Evolutionary conservation across 2,888 invertebrate genomes (phyloP).

Genomic region (Ormyrus thymus): DNA sequence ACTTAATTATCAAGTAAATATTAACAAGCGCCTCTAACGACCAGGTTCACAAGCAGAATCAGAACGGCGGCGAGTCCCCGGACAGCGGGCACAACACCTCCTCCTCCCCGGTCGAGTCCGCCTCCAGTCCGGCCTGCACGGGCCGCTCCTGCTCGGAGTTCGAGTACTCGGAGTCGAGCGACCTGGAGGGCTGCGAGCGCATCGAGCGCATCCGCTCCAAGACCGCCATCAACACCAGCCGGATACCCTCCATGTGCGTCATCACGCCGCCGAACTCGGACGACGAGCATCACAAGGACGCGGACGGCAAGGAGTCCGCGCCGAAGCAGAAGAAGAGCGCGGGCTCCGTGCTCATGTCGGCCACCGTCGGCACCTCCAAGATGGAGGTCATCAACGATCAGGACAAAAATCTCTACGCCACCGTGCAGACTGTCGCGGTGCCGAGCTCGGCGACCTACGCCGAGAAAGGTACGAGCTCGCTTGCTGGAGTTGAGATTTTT

Average conservation of each 20-base stretch:
- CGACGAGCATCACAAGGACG: slow-evolving; percentile 80
- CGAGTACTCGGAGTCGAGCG: slow-evolving; percentile 91
- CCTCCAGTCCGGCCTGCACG: slow-evolving; percentile 83
- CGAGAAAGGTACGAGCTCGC: slow-evolving; percentile 39
- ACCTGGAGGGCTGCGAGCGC: slow-evolving; percentile 90
- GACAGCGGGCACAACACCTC: slow-evolving; percentile 89
- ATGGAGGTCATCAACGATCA: slow-evolving; percentile 73
- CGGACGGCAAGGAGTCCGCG: no score
- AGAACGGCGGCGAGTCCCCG: slow-evolving; percentile 84
- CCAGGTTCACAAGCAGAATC: slow-evolving; percentile 73
- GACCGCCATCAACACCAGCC: slow-evolving; percentile 89
- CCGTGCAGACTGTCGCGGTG: slow-evolving; percentile 68
- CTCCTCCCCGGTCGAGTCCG: slow-evolving; percentile 86
- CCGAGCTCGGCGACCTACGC: slow-evolving; percentile 30
- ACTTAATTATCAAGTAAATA: no score
- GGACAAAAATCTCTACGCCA: slow-evolving; percentile 72
- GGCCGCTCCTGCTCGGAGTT: slow-evolving; percentile 85
- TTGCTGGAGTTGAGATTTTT: no score
- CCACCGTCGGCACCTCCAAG: slow-evolving; percentile 72
- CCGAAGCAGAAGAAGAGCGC: not conserved
- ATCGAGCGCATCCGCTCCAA: slow-evolving; percentile 90
- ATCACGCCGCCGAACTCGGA: slow-evolving; percentile 92
- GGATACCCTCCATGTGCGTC: slow-evolving; percentile 94
- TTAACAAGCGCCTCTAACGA: no score
- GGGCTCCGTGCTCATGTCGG: slow-evolving; percentile 70